phyloP scores from a whole-genome alignment of 2,888 invertebrate genomes.

The Xanthia togata region DNA sequence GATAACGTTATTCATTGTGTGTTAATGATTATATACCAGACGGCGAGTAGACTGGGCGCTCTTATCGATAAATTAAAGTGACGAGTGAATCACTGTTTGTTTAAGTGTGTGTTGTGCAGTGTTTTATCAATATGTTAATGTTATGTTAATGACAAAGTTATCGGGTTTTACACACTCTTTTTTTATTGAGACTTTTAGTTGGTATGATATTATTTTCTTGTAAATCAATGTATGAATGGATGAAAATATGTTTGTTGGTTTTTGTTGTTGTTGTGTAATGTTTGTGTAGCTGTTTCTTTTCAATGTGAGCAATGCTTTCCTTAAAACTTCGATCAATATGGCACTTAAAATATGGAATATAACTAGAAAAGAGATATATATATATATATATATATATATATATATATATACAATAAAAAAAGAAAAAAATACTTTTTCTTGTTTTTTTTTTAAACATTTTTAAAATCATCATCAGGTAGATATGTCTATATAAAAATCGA shows the following conservation, averaged over 20 bases:
- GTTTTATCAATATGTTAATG: constrained; percentile 7
- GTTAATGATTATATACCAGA: constrained; percentile 24
- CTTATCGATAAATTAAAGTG: constrained; percentile 15
- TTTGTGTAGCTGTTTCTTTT: background rate
- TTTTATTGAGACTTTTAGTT: background rate
- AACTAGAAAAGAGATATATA: too few relatives aligned
- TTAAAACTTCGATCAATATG: too few relatives aligned
- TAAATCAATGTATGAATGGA: background rate
- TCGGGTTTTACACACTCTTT: background rate
- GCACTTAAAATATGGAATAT: too few relatives aligned
- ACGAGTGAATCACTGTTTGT: background rate
- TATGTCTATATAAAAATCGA: background rate
- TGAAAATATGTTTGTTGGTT: too few relatives aligned
- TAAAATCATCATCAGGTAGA: background rate
- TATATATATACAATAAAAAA: too few relatives aligned
- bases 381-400: too few relatives aligned
- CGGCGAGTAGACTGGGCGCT: constrained; percentile 10
- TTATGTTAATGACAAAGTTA: background rate
- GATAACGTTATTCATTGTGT: background rate
- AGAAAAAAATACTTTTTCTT: too few relatives aligned
- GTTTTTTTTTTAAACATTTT: too few relatives aligned
- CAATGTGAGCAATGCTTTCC: background rate
- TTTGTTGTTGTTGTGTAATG: background rate
- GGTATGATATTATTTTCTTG: too few relatives aligned
- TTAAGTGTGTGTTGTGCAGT: background rate